Base-by-base conservation (phyloP, 2,113 vertebrate species). In the Microcebus griseorufus region DNA sequence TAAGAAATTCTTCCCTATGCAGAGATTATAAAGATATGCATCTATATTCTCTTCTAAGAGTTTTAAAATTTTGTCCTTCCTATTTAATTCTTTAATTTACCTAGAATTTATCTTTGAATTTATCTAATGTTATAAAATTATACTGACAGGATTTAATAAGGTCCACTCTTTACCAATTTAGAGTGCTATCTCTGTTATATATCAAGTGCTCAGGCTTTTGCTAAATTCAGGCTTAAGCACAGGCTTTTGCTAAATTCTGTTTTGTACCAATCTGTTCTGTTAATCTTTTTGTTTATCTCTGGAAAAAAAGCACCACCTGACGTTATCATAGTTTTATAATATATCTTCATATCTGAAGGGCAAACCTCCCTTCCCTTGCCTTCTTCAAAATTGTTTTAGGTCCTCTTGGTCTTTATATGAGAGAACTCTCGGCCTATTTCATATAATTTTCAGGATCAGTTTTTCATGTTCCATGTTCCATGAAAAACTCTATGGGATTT, bases 341-440 rank as follows among this genome's bases (percentile, higher is more conserved):
- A 76, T 34, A 55, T 83, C 70, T 94, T 97, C 37, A 55, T 70
- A 85, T 76, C 51, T 65, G 60, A 96, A 81, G 14, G 25, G 14
- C 67, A 76, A 93, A 27, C 62, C 39, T 82, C 37, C n/a, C 45
- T 1, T 51, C 55, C 10, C 23, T 64, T 73, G 7, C 13, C 23
- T 51, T 75, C 81, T 90, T 94, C 53, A 94, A 65, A 96, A 88
- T 42, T 60, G 14, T 81, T 88, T 87, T 76, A 83, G 53, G 17
- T 51, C 55, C 39, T 65, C n/a, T 84, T 73, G 22, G 20, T 17
- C 32, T 88, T 95, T 69, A 65, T 18, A 45, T 51, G 55, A 94
- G 45, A 86, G 42, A 17, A 10, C 51, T 72, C 20, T 80, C 88
- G 73, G 34, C 14, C 32, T 93, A 62, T 85, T 87, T 90, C 62